Conservation (phyloP, 2,797 vertebrate genomes). For the Schizopygopsis malacanthus region DNA sequence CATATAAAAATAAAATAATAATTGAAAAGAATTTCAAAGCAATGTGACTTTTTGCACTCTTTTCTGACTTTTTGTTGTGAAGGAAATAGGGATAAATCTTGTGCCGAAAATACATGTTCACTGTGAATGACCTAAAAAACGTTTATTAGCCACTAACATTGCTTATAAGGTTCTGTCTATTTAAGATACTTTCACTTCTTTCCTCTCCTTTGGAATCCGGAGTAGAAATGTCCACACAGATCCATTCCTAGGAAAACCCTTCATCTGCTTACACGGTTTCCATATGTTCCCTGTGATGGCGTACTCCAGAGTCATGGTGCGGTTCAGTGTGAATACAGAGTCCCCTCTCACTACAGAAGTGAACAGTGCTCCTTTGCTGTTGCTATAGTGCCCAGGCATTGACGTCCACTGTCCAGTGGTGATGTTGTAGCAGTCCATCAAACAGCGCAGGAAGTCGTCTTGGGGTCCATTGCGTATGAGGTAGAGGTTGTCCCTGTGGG, state of each 20-base stretch:
- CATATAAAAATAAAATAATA: too few relatives aligned
- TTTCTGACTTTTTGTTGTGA: not conserved
- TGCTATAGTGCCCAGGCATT: slow-evolving; percentile 86
- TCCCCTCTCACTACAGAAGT: slow-evolving; percentile 87
- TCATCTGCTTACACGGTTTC: slow-evolving; percentile 81
- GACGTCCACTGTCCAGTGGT: slow-evolving; percentile 87
- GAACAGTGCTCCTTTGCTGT: slow-evolving; percentile 93
- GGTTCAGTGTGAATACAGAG: slow-evolving; percentile 90
- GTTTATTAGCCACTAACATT: not conserved
- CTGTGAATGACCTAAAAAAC: not conserved
- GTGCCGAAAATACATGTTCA: not conserved
- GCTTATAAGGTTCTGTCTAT: not conserved
- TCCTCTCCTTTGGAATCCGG: slow-evolving; percentile 76
- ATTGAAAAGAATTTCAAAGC: not conserved
- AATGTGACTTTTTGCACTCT: not conserved
- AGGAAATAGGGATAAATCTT: not conserved
- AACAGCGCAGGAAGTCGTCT: slow-evolving; percentile 89
- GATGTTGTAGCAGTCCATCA: slow-evolving; percentile 90
- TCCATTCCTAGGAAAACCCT: slow-evolving; percentile 88
- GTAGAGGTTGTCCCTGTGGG: slow-evolving; percentile 89
- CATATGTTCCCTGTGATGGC: slow-evolving; percentile 81
- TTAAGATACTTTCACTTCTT: slow-evolving; percentile 2
- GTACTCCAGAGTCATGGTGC: slow-evolving; percentile 85
- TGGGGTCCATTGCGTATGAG: slow-evolving; percentile 90
- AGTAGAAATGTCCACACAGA: slow-evolving; percentile 91